Base-by-base conservation (phyloP, 2,888 invertebrate genomes). In the Meganola albula region DNA sequence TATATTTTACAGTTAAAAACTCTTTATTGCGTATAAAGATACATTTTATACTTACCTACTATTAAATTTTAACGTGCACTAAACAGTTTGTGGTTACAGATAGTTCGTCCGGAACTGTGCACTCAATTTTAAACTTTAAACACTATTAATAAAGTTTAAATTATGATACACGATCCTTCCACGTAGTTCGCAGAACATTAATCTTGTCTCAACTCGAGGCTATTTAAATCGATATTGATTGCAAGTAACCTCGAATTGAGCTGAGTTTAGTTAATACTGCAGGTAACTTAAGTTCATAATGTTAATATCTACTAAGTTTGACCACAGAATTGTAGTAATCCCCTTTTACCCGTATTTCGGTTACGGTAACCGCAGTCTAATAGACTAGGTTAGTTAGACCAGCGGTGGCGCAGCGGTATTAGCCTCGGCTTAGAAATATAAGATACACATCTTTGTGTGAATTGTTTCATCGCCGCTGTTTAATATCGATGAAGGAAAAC, bases 181-280 rank as follows among this genome's bases (percentile, higher is more conserved):
- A 28, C 32, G 34, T 35, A 36, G 36, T 41, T 48, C 20, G 46
- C 27, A 28, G 32, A 31, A 44, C 64, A 63, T 63, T 60, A 62
- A 61, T 63, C 61, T 62, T 56, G 53, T 53, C 53, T 39, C 28
- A 46, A 47, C 23, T 35, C 36, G 38, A 40, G 28, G 35, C 43
- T 37, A 39, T 41, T 36, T 36, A 52, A 55, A 65, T 51, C 47
- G 44, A 58, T 63, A 65, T 64, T 66, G 64, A 65, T 65, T 56
- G 48, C 39, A 25, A 36, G 39, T 38, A 38, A 45, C 33, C 39
- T 35, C 24, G 40, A 42, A 62, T 62, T 53, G 58, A 59, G 51
- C 47, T 37, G 47, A 56, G 40, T 48, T 46, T 33, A 40, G 37
- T 37, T 44, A 43, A 56, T 23, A 25, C 26, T 30, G 12, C 28